Conservation (phyloP, 2,113 vertebrate genomes). For the Psophia crepitans region DNA sequence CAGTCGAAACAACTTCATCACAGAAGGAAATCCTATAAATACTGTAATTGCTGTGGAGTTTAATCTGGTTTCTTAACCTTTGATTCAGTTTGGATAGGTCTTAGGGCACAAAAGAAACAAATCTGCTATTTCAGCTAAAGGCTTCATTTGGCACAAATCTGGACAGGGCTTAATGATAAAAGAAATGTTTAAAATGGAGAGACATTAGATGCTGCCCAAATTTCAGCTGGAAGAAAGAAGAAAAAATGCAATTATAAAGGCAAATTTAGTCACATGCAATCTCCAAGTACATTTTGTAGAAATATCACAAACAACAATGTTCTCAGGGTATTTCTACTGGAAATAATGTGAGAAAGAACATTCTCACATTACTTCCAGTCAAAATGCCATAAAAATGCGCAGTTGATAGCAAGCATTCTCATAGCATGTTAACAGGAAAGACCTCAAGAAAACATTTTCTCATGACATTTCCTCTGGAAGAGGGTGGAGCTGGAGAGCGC, state of each 20-base stretch:
- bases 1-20: conserved; percentile 52
- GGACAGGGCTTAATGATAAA: conserved; percentile 16
- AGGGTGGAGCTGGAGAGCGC: conserved; percentile 50
- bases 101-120: conserved; percentile 34
- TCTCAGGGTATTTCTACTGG: conserved; percentile 64
- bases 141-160: conserved; percentile 37
- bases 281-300: conserved; percentile 30
- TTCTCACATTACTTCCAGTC: conserved; percentile 70
- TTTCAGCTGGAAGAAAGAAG: background rate
- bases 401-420: conserved; percentile 59
- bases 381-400: conserved; percentile 66
- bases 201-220: background rate
- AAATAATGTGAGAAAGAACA: conserved; percentile 68
- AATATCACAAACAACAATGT: conserved; percentile 40
- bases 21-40: conserved; percentile 54
- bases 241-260: background rate
- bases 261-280: conserved; percentile 20
- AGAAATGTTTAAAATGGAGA: conserved; percentile 4
- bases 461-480: conserved; percentile 72
- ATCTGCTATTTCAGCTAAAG: conserved; percentile 9
- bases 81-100: conserved; percentile 48
- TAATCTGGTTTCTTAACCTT: conserved; percentile 56
- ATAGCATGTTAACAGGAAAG: conserved; percentile 57
- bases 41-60: conserved; percentile 36
- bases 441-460: conserved; percentile 69